These are phyloP conservation scores for Anguilla obscura DNA, from an alignment of 2,797 vertebrate genomes.

Conservation along the genomic window DNA sequence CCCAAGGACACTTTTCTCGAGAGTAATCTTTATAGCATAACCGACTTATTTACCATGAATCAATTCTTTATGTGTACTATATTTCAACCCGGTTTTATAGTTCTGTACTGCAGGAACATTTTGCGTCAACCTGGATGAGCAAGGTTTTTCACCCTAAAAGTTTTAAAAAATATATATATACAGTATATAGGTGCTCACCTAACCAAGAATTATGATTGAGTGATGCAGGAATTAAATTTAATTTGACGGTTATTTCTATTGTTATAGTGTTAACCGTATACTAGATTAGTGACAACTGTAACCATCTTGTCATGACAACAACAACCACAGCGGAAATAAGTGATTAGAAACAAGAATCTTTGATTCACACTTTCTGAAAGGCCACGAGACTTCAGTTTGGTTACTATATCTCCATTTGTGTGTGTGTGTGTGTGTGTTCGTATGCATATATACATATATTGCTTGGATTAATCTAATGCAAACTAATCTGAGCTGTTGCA, in stretches of 20 bases:
- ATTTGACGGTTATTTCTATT: too few species aligned
- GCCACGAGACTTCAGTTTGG: not conserved
- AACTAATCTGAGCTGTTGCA: constrained; percentile 11
- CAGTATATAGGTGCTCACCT: too few species aligned
- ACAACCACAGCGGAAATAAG: too few species aligned
- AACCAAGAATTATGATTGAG: too few species aligned
- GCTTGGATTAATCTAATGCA: constrained; percentile 2
- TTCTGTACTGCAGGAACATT: not conserved
- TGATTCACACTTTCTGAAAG: not conserved
- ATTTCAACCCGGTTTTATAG: not conserved
- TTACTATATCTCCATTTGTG: not conserved
- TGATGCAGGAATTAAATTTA: too few species aligned
- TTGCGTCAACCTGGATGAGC: not conserved
- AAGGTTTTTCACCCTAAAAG: not conserved
- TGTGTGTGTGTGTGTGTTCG: not conserved
- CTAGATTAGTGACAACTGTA: too few species aligned
- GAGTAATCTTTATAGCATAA: not conserved
- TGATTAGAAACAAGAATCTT: not conserved
- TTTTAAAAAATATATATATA: not conserved
- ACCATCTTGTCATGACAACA: too few species aligned
- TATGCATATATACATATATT: not conserved
- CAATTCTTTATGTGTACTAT: not conserved
- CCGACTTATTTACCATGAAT: not conserved
- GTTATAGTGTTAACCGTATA: too few species aligned
- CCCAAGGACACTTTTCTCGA: not conserved